Evolutionary conservation across 2,797 vertebrate species (phyloP).

Genomic region (Bradypodion ventrale): DNA sequence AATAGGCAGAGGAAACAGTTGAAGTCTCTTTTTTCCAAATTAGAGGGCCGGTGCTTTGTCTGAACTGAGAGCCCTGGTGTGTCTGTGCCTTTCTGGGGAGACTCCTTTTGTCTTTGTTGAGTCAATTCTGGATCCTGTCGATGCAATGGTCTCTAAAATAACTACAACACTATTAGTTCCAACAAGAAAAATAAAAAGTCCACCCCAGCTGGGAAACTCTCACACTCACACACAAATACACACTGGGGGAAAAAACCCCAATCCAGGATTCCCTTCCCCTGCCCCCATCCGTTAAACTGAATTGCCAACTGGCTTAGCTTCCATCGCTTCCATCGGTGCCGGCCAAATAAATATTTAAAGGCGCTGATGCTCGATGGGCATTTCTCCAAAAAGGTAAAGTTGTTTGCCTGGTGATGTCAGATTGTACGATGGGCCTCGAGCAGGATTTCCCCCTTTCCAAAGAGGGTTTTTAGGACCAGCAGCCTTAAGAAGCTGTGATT

Average conservation of each 20-base stretch:
- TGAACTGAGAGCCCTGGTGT: conserved; percentile 59
- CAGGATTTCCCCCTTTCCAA: conserved; percentile 51
- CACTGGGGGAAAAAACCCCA: not conserved
- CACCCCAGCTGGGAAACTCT: too few relatives aligned
- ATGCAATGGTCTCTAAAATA: conserved; percentile 3
- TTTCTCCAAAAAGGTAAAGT: conserved; percentile 57
- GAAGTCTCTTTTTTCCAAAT: conserved; percentile 11
- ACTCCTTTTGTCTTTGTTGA: conserved; percentile 65
- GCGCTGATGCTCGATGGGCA: conserved; percentile 61
- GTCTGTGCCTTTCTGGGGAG: conserved; percentile 57
- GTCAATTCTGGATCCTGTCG: conserved; percentile 51
- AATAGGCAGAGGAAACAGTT: not conserved
- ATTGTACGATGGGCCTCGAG: conserved; percentile 52
- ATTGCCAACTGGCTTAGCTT: conserved; percentile 22
- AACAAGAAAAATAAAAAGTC: not conserved
- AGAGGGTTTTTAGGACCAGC: conserved; percentile 52
- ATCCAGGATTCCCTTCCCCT: conserved; percentile 21
- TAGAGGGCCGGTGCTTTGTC: conserved; percentile 57
- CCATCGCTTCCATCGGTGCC: conserved; percentile 19
- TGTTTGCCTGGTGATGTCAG: conserved; percentile 66
- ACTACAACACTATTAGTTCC: conserved; percentile 1
- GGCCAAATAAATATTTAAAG: conserved; percentile 69
- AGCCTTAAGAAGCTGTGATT: conserved; percentile 16
- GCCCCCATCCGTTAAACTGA: conserved; percentile 9
- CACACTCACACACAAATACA: too few relatives aligned